Percentiles rank a stretch among this genome's conserved stretches.
Conservation (phyloP, 2,888 invertebrate species). For the Orthosia cruda region DNA sequence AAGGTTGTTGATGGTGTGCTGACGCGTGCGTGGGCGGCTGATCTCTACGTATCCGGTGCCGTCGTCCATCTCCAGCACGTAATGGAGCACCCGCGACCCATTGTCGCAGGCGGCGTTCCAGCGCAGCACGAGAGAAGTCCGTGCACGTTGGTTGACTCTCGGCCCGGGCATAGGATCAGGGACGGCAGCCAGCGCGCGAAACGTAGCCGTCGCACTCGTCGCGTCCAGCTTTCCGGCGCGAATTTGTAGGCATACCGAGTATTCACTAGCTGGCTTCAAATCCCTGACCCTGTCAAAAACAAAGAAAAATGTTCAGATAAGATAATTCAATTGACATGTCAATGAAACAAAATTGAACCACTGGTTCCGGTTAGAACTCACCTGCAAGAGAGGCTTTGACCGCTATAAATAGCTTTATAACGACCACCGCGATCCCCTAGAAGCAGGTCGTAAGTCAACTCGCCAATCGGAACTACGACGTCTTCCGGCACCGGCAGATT, state of each 20-base stretch:
- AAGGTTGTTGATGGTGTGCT: slow-evolving; percentile 95
- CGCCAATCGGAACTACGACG: slow-evolving; percentile 86
- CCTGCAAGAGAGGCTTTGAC: slow-evolving; percentile 95
- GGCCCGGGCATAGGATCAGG: slow-evolving; percentile 95
- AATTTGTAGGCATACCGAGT: slow-evolving; percentile 96
- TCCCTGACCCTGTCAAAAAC: slow-evolving; percentile 93
- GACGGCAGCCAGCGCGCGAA: slow-evolving; percentile 96
- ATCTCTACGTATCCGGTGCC: slow-evolving; percentile 95
- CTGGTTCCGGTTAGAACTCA: slow-evolving; percentile 66
- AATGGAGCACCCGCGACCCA: slow-evolving; percentile 95
- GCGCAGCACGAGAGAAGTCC: slow-evolving; percentile 94
- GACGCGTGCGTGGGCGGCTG: slow-evolving; percentile 94
- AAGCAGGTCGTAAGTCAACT: slow-evolving; percentile 95
- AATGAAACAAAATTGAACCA: not conserved
- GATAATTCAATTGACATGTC: not conserved
- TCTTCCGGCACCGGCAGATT: slow-evolving; percentile 92
- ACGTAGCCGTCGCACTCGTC: slow-evolving; percentile 95
- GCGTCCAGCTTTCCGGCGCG: slow-evolving; percentile 95
- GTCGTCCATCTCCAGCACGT: slow-evolving; percentile 95
- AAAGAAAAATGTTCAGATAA: slow-evolving; percentile 7
- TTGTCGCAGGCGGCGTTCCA: slow-evolving; percentile 95
- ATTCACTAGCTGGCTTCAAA: slow-evolving; percentile 97
- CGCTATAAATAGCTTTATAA: slow-evolving; percentile 96
- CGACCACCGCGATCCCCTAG: slow-evolving; percentile 96
- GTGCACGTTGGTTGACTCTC: slow-evolving; percentile 94